A percentile compares a stretch with the other conserved stretches of the same genome.
Conservation (phyloP, 2,888 invertebrate species). For the Miltochrista miniata region DNA sequence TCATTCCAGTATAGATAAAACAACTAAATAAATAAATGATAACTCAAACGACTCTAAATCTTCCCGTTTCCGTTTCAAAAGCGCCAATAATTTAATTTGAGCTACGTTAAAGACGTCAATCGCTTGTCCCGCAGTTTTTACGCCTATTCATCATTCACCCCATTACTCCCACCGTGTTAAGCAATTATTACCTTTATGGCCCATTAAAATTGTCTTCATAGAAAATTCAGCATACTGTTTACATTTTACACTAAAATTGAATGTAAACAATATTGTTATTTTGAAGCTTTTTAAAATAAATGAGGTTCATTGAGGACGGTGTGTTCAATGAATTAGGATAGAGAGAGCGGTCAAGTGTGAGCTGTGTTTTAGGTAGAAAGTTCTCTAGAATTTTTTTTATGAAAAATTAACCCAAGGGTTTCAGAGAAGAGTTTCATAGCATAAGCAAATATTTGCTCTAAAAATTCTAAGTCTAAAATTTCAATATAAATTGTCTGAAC, state of each 20-base stretch:
- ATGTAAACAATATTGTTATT: slow-evolving; percentile 77
- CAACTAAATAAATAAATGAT: too few species aligned
- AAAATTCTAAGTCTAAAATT: too few species aligned
- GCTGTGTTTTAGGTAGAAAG: not conserved
- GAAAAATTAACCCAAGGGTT: too few species aligned
- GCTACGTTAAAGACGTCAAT: slow-evolving; percentile 76
- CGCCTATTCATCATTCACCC: slow-evolving; percentile 53
- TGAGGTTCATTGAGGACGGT: slow-evolving; percentile 76
- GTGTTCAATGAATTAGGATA: slow-evolving; percentile 74
- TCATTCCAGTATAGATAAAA: too few species aligned
- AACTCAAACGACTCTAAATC: slow-evolving; percentile 47
- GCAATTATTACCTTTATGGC: slow-evolving; percentile 56
- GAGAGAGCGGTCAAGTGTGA: slow-evolving; percentile 24
- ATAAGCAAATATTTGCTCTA: too few species aligned
- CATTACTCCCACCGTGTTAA: slow-evolving; percentile 39
- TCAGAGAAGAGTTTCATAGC: too few species aligned
- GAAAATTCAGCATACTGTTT: slow-evolving; percentile 77
- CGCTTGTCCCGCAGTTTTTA: slow-evolving; percentile 56
- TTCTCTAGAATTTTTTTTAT: too few species aligned
- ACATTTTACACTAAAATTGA: slow-evolving; percentile 66
- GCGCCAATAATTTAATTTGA: slow-evolving; percentile 80
- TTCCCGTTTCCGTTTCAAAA: slow-evolving; percentile 67
- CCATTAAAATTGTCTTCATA: slow-evolving; percentile 55
- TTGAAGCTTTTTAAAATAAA: slow-evolving; percentile 72
- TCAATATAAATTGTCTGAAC: too few species aligned